A percentile compares a stretch with the other conserved stretches of the same genome.
These are phyloP conservation scores for Pachycephus smyrnensis DNA, from an alignment of 2,888 invertebrate species.

Conservation along the genomic window DNA sequence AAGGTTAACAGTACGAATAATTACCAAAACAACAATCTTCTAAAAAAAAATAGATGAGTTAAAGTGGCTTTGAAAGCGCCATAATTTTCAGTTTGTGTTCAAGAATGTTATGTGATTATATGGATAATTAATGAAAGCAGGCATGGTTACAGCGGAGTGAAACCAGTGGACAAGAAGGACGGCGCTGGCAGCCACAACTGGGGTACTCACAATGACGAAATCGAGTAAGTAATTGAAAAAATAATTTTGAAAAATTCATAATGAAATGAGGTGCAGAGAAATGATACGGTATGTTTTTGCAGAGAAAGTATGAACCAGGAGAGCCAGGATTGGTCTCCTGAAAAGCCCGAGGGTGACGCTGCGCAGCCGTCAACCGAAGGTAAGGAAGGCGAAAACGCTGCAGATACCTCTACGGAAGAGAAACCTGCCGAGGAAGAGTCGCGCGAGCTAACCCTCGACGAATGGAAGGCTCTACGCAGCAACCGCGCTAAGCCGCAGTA, in stretches of 20 bases:
- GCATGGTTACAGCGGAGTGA: conserved; percentile 80
- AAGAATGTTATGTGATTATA: background rate
- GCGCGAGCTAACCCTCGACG: conserved; percentile 91
- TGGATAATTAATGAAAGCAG: conserved; percentile 66
- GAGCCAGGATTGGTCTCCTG: conserved; percentile 61
- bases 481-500: conserved; percentile 87
- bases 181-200: conserved; percentile 96
- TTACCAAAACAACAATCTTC: no score
- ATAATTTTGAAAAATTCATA: conserved; percentile 4
- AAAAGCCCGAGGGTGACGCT: conserved; percentile 69
- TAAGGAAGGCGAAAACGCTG: conserved; percentile 55
- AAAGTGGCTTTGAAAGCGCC: background rate
- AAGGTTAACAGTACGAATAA: no score
- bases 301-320: conserved; percentile 64
- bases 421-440: conserved; percentile 80
- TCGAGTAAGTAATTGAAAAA: conserved; percentile 73
- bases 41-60: background rate
- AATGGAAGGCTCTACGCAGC: conserved; percentile 91
- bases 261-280: background rate
- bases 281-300: conserved; percentile 3
- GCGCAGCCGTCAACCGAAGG: conserved; percentile 39
- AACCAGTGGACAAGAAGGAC: conserved; percentile 93
- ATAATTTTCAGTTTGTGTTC: background rate
- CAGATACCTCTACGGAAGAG: conserved; percentile 61
- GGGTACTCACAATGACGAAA: conserved; percentile 93